Evolutionary conservation across 2,113 vertebrate species (phyloP), one percentile per base, ranked within the genome.

Genomic region (Symphodus melops): DNA sequence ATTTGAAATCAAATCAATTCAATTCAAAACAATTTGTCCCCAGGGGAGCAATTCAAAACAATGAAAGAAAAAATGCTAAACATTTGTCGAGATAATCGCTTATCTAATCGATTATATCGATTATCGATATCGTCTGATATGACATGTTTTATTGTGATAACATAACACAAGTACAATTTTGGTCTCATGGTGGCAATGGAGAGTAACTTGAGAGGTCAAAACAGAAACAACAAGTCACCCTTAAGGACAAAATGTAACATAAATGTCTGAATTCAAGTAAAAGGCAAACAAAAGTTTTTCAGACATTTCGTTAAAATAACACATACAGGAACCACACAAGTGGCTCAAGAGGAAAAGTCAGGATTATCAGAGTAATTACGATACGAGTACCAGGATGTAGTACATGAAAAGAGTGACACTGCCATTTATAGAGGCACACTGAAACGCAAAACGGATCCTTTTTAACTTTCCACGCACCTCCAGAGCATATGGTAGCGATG

Each of bases 401-500:
- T 25, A 16, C 21, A 28, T 9, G 16, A 36, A 56, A 13, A 55
- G 14, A 28, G 28, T 23, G 4, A 8, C 9, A 55, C 19, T 39
- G 5, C 39, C 17, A 14, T 44, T 41, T 10, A 9, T 44, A 14
- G 2, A 44, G 42, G 42, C 12, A 41, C 11, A 5, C 28, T 48
- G 46, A 7, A 17, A 17, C 16, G 7, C 14, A 19, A 41, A 17
- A 19, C 0, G 4, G 4, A n/a, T 9, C 48, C 42, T 9, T 51
- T 57, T 37, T 57, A 5, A 37, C 54, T 58, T 36, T 55, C 57
- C 39, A 68, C 57, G 72, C 28, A 14, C 57, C 71, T 68, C 36
- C n/a, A 52, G 64, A 73, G 69, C 42, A 68, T 68, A 72, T 10
- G 28, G 75, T 11, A 63, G 19, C 10, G 49, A 36, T 19, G 36